Percentiles rank a stretch among this genome's conserved stretches.
Conservation (phyloP, 1,140 invertebrate species). For the Aplysia californica region DNA sequence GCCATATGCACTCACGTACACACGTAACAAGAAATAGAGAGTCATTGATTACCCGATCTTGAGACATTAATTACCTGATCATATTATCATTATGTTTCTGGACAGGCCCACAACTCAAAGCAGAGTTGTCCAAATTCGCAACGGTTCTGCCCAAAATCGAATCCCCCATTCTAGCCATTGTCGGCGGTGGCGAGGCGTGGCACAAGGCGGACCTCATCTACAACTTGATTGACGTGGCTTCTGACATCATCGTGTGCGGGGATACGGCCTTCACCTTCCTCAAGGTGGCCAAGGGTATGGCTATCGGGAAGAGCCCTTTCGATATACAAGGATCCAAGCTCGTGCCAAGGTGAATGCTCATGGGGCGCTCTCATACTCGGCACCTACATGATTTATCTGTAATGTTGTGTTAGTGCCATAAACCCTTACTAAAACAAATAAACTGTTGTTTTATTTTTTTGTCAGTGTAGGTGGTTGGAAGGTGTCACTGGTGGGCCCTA, state of each 20-base stretch:
- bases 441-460: background rate
- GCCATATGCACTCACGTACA: too few species aligned
- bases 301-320: background rate
- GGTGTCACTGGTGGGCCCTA: too few species aligned
- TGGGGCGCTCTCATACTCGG: background rate
- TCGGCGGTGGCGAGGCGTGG: background rate
- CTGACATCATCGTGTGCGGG: constrained; percentile 9
- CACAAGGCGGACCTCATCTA: background rate
- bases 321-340: background rate
- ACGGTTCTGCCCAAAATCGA: too few species aligned
- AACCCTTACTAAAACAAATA: background rate
- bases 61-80: too few species aligned
- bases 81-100: too few species aligned
- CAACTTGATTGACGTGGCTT: background rate
- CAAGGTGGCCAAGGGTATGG: background rate
- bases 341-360: background rate
- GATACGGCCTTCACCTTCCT: background rate
- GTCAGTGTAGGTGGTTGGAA: too few species aligned
- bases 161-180: background rate
- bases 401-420: background rate
- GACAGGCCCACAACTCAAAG: too few species aligned
- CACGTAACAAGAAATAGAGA: too few species aligned
- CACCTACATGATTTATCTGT: background rate
- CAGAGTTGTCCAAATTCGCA: too few species aligned
- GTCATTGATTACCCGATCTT: too few species aligned